These are phyloP conservation scores for Encarsia formosa DNA, from an alignment of 2,888 invertebrate genomes.

Conservation along the genomic window DNA sequence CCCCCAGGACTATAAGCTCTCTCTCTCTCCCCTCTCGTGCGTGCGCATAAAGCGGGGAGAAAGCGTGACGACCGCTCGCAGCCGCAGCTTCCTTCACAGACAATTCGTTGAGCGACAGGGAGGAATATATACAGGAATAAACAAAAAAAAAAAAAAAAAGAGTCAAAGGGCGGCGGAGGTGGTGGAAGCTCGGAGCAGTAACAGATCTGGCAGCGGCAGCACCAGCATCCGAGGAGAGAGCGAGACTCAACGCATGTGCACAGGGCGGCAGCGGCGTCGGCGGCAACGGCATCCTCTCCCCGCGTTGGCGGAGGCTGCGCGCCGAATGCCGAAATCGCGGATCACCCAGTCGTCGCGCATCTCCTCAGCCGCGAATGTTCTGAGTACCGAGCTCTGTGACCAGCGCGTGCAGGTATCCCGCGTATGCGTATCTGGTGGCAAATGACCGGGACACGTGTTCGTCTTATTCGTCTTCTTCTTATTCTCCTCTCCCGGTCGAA, in stretches of 20 bases:
- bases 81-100: no score
- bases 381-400: not conserved
- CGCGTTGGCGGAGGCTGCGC: slow-evolving; percentile 40
- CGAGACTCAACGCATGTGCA: slow-evolving; percentile 50
- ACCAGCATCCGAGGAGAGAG: slow-evolving; percentile 27
- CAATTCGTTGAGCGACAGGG: no score
- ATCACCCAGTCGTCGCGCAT: slow-evolving; percentile 36
- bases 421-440: not conserved
- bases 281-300: slow-evolving; percentile 49
- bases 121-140: no score
- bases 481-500: no score
- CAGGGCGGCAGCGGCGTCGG: slow-evolving; percentile 36
- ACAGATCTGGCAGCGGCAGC: slow-evolving; percentile 27
- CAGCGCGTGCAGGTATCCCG: not conserved
- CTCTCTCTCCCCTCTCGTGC: no score
- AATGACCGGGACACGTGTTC: no score
- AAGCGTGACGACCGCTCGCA: no score
- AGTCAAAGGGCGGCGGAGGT: not conserved
- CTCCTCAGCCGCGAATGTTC: not conserved
- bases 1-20: no score
- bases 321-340: slow-evolving; percentile 47
- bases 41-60: no score
- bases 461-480: no score
- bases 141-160: not conserved
- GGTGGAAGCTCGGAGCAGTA: no score